Base-by-base conservation (phyloP, 2,888 invertebrate genomes). In the Podotricha telesiphe region DNA sequence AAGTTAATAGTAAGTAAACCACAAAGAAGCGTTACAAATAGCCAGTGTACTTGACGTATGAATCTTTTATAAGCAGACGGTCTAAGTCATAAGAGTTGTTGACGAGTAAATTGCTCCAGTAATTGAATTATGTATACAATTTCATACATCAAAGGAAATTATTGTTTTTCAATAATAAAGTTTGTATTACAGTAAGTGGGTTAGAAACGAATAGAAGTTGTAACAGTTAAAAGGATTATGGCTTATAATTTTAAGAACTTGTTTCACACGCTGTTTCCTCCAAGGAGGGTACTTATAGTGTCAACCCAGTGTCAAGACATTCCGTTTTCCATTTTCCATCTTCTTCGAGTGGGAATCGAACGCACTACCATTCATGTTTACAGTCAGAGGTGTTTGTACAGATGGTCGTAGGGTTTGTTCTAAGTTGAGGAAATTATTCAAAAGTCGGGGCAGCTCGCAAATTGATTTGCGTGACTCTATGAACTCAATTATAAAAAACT, bases 41-140 rank as follows among this genome's bases (percentile, higher is more conserved):
- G 80, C 79, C 75, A 74, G 73, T 77, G 79, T 77, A 79, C 78
- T 80, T 78, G 77, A 75, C 67, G 76, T 74, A 83, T 88, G 81
- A 87, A 88, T 87, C 75, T 77, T 85, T 88, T 82, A 87, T 84
- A 73, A 75, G 70, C 64, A 47, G 17, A 63, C 47, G 76, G 77
- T 53, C 40, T 59, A 76, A 78, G 77, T 65, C 47, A 76, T 7
- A 74, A 69, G 73, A 71, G 68, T 20, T 55, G 72, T 65, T 72
- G 70, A 72, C 58, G 65, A 66, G 50, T 42, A 70, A 68, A 70
- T 66, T 65, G 69, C 59, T 64, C 45, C 7, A 62, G 58, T 42
- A 45, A 59, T 59, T 50, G 53, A 65, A 65, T 45, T 37, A 59
- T 59, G 45, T 59, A 58, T 22, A 67, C 13, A 17, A 48, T 40